A percentile compares a stretch with the other conserved stretches of the same genome.
phyloP scores from a whole-genome alignment of 2,888 invertebrate genomes.

The Agonum fuliginosum region DNA sequence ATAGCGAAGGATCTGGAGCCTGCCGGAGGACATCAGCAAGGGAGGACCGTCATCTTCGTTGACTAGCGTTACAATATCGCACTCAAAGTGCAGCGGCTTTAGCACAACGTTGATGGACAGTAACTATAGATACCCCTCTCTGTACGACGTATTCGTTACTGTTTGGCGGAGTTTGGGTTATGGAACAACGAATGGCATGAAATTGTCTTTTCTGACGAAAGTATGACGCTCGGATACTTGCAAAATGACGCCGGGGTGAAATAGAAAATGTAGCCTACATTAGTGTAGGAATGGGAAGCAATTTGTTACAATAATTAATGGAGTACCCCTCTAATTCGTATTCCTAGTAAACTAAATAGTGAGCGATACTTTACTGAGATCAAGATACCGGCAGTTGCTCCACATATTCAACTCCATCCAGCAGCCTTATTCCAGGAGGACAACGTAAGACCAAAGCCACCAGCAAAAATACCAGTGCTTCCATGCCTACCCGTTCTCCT shows the following conservation, averaged over 20 bases:
- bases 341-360: too few relatives aligned
- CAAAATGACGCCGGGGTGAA: neutral
- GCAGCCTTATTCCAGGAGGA: neutral
- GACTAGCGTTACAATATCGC: neutral
- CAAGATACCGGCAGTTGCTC: neutral
- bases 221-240: too few relatives aligned
- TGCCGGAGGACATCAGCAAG: neutral
- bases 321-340: neutral
- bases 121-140: slow-evolving; percentile 5
- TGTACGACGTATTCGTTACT: neutral
- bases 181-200: neutral
- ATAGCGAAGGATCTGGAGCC: slow-evolving; percentile 1
- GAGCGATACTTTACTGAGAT: too few relatives aligned
- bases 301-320: neutral
- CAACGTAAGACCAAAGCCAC: neutral
- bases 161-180: neutral
- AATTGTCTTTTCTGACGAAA: too few relatives aligned
- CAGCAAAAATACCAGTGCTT: slow-evolving; percentile 1
- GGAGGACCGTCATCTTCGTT: slow-evolving; percentile 1
- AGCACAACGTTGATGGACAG: neutral
- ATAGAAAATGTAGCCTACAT: neutral
- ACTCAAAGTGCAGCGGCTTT: neutral
- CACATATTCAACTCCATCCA: slow-evolving; percentile 3
- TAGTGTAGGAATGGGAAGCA: neutral
- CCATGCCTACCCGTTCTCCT: neutral